Conservation (phyloP, 64 coral and sea anemone species). For the Catalaphyllia jardinei region DNA sequence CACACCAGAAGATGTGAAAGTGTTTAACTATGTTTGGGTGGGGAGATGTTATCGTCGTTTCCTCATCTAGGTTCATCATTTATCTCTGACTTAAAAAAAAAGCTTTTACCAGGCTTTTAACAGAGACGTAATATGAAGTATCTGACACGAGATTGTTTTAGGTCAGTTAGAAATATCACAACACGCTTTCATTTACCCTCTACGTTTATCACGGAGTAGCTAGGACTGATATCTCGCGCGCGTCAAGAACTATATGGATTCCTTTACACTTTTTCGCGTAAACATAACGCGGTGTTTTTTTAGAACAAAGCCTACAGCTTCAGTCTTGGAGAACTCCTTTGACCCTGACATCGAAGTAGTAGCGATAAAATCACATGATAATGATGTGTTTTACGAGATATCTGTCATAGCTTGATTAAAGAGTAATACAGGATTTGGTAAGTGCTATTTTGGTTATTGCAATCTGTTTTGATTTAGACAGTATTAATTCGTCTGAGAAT, state of each 20-base stretch:
- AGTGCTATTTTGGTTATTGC: neutral
- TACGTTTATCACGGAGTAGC: too few species aligned
- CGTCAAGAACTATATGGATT: too few species aligned
- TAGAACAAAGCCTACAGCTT: too few species aligned
- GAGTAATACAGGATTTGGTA: neutral
- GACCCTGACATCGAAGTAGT: neutral
- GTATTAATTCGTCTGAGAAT: conserved; percentile 19
- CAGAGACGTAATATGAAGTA: neutral
- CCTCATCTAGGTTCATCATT: neutral
- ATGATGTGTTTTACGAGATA: neutral
- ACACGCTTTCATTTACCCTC: neutral
- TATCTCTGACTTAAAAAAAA: neutral
- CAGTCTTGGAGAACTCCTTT: too few species aligned
- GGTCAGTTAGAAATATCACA: neutral
- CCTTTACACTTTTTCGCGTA: too few species aligned
- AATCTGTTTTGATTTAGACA: neutral
- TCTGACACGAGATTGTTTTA: neutral
- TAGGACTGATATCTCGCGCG: too few species aligned
- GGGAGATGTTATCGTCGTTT: conserved; percentile 14
- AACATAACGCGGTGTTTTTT: too few species aligned
- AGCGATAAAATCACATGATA: conserved; percentile 20
- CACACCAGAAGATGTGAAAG: too few species aligned
- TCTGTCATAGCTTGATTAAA: neutral
- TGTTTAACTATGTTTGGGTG: neutral
- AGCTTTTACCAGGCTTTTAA: neutral